These are phyloP conservation scores for Metaphire vulgaris DNA, from an alignment of 1,140 invertebrate species.

Conservation along the genomic window DNA sequence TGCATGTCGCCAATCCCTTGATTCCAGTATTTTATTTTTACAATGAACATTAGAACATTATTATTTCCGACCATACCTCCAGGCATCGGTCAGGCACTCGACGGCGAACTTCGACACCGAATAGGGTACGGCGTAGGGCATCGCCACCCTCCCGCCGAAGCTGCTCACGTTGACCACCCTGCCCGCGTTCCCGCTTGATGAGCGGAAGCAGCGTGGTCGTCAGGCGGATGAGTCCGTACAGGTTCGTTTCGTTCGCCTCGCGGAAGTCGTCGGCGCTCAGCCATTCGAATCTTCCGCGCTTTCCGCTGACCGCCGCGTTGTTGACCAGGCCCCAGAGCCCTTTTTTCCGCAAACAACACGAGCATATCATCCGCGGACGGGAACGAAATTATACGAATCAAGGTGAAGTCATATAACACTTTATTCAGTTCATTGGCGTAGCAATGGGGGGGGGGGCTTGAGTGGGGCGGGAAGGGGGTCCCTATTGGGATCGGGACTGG, in stretches of 20 bases:
- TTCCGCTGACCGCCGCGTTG: conserved; percentile 1
- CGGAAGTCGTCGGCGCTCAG: conserved; percentile 1
- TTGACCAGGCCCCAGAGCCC: conserved; percentile 8
- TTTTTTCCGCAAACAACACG: too few species aligned
- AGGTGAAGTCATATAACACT: too few species aligned
- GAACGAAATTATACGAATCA: too few species aligned
- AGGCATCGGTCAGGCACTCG: not conserved
- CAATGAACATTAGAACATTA: too few species aligned
- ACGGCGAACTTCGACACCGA: not conserved
- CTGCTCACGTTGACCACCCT: not conserved
- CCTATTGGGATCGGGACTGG: too few species aligned
- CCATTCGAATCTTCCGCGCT: conserved; percentile 1
- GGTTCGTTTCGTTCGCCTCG: not conserved
- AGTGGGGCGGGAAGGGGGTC: too few species aligned
- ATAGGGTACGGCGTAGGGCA: not conserved
- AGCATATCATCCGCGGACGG: not conserved
- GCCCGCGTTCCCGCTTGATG: conserved; percentile 1
- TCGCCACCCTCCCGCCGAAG: not conserved
- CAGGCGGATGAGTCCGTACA: not conserved
- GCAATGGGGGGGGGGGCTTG: too few species aligned
- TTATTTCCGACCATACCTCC: too few species aligned
- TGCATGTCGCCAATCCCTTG: too few species aligned
- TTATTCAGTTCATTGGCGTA: too few species aligned
- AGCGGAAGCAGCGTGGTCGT: not conserved
- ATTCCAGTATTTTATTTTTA: too few species aligned